phyloP scores from a whole-genome alignment of 2,113 vertebrate species.

The Pterocles burchelli region DNA sequence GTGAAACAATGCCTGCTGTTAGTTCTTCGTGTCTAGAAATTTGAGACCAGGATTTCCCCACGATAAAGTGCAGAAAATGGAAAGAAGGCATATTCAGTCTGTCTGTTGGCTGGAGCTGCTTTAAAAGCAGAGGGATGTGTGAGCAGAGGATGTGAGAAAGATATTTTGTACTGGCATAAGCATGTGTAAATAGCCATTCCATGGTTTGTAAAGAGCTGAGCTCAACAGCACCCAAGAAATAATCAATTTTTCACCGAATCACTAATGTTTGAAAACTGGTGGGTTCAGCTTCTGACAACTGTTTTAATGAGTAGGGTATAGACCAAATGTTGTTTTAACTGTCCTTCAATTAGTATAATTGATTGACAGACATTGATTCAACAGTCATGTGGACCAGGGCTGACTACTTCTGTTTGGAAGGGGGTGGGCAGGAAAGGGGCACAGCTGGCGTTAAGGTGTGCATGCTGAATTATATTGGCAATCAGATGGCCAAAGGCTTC shows the following conservation, averaged over 20 bases:
- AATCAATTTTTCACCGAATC: neutral
- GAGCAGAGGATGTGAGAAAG: conserved; percentile 14
- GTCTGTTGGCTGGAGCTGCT: neutral
- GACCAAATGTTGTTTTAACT: neutral
- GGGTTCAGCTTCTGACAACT: neutral
- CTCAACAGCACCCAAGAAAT: neutral
- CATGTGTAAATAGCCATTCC: conserved; percentile 11
- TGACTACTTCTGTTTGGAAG: neutral
- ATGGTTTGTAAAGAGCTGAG: neutral
- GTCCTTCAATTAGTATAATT: neutral
- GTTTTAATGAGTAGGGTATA: neutral
- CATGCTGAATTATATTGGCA: neutral
- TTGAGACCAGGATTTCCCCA: neutral
- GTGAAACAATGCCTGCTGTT: rapidly evolving
- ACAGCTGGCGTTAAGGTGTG: neutral
- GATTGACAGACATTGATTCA: conserved; percentile 1
- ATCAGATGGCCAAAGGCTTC: neutral
- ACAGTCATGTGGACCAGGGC: neutral
- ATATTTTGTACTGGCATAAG: conserved; percentile 10
- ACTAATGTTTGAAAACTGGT: neutral
- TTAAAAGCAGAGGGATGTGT: conserved; percentile 15
- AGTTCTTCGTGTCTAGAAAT: neutral
- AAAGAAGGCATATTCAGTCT: neutral
- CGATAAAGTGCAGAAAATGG: neutral
- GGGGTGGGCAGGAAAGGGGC: neutral